Evolutionary conservation across 2,888 invertebrate species (phyloP).

Genomic region (Argyra leucocephala): DNA sequence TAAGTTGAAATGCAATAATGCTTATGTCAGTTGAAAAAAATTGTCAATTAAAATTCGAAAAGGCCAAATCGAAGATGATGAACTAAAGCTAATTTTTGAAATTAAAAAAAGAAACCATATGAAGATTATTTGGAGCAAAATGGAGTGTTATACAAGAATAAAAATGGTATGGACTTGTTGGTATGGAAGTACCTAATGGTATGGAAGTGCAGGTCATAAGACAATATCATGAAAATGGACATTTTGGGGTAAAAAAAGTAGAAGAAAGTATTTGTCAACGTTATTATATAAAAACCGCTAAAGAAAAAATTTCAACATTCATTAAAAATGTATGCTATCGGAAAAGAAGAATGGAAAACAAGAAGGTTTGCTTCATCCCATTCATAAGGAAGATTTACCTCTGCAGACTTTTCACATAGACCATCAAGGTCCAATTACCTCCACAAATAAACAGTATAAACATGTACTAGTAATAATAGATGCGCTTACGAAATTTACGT

Average conservation of each 20-base stretch:
- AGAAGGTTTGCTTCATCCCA: conserved; percentile 10
- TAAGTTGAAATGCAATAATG: too few species aligned
- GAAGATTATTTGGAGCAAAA: too few species aligned
- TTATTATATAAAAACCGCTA: too few species aligned
- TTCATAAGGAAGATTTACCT: conserved; percentile 10
- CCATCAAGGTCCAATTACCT: conserved; percentile 20
- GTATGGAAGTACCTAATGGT: too few species aligned
- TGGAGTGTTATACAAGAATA: too few species aligned
- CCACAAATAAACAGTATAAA: conserved; percentile 16
- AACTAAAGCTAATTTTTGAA: too few species aligned
- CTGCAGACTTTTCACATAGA: conserved; percentile 13
- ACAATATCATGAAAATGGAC: not conserved
- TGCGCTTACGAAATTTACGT: conserved; percentile 11
- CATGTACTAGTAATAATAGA: conserved; percentile 17
- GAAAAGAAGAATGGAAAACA: conserved; percentile 11
- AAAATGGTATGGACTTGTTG: too few species aligned
- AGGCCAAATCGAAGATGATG: too few species aligned
- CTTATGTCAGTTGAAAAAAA: too few species aligned
- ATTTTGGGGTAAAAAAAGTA: conserved; percentile 11
- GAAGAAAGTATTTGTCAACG: conserved; percentile 12
- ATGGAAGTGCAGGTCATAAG: too few species aligned
- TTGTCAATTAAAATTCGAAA: too few species aligned
- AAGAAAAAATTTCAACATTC: not conserved
- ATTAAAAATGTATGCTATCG: conserved; percentile 9
- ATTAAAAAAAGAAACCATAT: too few species aligned